These are phyloP conservation scores for Microctonus hyperodae DNA, from an alignment of 2,888 invertebrate species.

Conservation along the genomic window DNA sequence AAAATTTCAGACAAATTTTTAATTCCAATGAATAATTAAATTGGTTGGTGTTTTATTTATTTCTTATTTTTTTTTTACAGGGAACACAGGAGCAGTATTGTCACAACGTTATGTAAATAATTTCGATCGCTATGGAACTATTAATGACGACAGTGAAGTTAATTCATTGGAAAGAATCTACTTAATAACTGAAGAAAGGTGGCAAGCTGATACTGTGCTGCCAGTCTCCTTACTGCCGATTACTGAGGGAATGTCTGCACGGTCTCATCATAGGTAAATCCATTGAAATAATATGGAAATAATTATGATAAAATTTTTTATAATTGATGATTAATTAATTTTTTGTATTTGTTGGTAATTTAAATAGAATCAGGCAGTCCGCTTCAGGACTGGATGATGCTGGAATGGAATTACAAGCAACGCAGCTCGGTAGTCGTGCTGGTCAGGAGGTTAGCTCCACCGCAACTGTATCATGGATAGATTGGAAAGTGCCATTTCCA, in stretches of 20 bases:
- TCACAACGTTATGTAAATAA: conserved; percentile 48
- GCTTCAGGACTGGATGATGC: conserved; percentile 62
- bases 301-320: background rate
- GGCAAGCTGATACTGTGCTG: conserved; percentile 53
- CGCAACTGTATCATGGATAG: conserved; percentile 57
- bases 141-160: conserved; percentile 45
- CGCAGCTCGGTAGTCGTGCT: conserved; percentile 53
- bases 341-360: background rate
- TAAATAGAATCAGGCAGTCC: conserved; percentile 59
- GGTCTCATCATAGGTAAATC: conserved; percentile 58
- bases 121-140: conserved; percentile 44
- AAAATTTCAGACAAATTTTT: background rate
- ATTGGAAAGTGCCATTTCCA: conserved; percentile 58
- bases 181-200: conserved; percentile 53
- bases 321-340: background rate
- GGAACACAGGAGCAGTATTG: conserved; percentile 49
- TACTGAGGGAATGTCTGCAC: conserved; percentile 61
- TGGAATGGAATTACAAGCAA: conserved; percentile 61
- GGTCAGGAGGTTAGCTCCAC: conserved; percentile 58
- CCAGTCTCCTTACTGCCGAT: conserved; percentile 54
- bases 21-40: background rate
- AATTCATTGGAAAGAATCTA: conserved; percentile 50
- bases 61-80: conserved; percentile 37
- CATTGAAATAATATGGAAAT: background rate
- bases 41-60: background rate